phyloP scores from a whole-genome alignment of 2,113 vertebrate species.

The Turdus rufiventris region DNA sequence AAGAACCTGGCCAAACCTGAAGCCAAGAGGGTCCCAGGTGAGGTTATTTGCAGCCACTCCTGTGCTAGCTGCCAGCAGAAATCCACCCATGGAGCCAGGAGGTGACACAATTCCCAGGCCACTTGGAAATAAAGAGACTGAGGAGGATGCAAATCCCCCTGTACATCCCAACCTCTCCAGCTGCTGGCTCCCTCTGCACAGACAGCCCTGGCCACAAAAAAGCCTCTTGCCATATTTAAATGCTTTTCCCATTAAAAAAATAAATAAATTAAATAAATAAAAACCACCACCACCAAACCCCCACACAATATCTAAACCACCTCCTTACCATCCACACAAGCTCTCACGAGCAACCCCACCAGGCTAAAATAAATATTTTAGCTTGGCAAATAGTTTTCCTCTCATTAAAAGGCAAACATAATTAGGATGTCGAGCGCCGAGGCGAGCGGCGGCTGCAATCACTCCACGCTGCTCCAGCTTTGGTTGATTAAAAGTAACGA shows the following conservation, averaged over 20 bases:
- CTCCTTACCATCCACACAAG: not conserved
- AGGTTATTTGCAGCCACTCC: not conserved
- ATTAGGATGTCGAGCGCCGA: not conserved
- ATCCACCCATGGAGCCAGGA: not conserved
- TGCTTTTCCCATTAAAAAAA: not conserved
- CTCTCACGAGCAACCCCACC: not conserved
- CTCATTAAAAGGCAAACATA: slow-evolving; percentile 12
- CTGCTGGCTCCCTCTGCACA: not conserved
- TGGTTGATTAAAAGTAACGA: slow-evolving; percentile 2
- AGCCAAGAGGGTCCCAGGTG: not conserved
- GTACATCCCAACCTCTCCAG: not conserved
- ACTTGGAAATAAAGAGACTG: not conserved
- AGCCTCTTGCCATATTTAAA: not conserved
- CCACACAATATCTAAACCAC: not conserved
- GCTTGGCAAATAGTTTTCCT: not conserved
- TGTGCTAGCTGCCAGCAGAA: not conserved
- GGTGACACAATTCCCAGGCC: not conserved
- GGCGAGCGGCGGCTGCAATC: not conserved
- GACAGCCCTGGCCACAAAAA: not conserved
- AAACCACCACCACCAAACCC: not conserved
- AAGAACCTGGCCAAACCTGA: not conserved
- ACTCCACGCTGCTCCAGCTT: not conserved
- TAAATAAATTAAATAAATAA: not conserved
- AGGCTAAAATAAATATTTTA: slow-evolving; percentile 45
- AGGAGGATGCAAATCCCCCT: not conserved